Base-by-base conservation (phyloP, 1,140 invertebrate genomes). In the Drosophila pseudoananassae region DNA sequence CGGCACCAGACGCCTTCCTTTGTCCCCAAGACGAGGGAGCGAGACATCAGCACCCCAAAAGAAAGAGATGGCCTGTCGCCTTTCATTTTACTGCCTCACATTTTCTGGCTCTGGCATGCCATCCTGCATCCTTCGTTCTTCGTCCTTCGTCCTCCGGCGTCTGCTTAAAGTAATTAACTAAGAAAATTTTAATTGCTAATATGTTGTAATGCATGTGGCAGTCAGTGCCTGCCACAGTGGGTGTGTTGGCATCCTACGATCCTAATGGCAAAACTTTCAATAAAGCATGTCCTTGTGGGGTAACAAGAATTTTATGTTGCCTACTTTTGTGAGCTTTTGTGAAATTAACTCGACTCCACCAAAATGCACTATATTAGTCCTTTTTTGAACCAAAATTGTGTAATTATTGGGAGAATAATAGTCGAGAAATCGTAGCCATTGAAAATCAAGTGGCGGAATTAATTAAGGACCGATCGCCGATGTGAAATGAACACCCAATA, bases 131-230 rank as follows among this genome's bases (percentile, higher is more conserved):
- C 15, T 43, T 54, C 46, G 25, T 50, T 57, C 56, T 70, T 55
- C 64, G 63, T 55, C 57, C 57, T 56, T 54, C 54, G 25, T 54
- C 60, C 63, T 58, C 57, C 50, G 75, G 87, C 83, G 82, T 78
- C 79, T 84, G 83, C 88, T 90, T 90, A 89, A 90, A 90, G 89
- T 91, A 91, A 91, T 91, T 91, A 91, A 90, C 89, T 90, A 85
- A 81, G 88, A 90, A 91, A 91, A 91, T 91, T 91, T 91, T 91
- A 91, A 91, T 91, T 91, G 89, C 89, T 91, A 91, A 91, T 91
- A 91, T 91, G 83, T 85, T 85, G 74, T 85, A 82, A 87, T 85
- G 82, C 82, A 85, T 87, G 78, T 71, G 77, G 43, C 61, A 27
- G 25, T 27, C 25, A 1, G 64, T 52, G 60, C n/a, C 45, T 29